Evolutionary conservation across 2,113 vertebrate species (phyloP).

Genomic region (Pluvianellus socialis): DNA sequence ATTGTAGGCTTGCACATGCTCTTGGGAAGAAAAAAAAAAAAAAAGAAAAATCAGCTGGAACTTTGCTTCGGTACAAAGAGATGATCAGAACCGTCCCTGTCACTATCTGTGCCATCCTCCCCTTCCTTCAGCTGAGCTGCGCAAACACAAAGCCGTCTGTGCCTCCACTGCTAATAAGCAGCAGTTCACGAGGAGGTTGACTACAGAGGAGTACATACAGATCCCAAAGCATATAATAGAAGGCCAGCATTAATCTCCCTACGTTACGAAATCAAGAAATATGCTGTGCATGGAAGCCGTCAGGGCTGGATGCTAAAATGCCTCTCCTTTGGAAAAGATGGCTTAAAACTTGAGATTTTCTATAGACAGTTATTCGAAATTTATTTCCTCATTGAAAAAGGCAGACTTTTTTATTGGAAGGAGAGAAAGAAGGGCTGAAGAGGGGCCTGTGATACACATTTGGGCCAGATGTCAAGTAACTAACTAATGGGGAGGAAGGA

Average conservation of each 20-base stretch:
- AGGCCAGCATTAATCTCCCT: slow-evolving; percentile 52
- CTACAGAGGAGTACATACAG: slow-evolving; percentile 47
- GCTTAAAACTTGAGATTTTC: background rate
- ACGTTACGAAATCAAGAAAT: slow-evolving; percentile 30
- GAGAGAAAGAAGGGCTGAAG: background rate
- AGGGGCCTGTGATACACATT: background rate
- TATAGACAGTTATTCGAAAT: background rate
- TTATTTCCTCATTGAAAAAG: background rate
- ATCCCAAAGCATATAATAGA: slow-evolving; percentile 52
- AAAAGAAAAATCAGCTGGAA: background rate
- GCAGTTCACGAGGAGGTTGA: slow-evolving; percentile 39
- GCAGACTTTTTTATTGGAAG: background rate
- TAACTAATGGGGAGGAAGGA: background rate
- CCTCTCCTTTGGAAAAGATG: background rate
- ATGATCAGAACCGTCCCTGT: background rate
- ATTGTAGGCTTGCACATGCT: background rate
- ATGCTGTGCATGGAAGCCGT: slow-evolving; percentile 7
- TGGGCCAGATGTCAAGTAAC: slow-evolving; percentile 15
- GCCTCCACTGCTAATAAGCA: slow-evolving; percentile 23
- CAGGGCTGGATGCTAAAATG: background rate
- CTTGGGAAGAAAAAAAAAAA: no score
- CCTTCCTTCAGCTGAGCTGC: background rate
- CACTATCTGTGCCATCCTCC: slow-evolving; percentile 29
- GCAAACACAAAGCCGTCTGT: slow-evolving; percentile 58
- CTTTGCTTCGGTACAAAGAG: slow-evolving; percentile 20